Evolutionary conservation across 2,888 invertebrate genomes (phyloP).

Genomic region (Acrobasis repandana): DNA sequence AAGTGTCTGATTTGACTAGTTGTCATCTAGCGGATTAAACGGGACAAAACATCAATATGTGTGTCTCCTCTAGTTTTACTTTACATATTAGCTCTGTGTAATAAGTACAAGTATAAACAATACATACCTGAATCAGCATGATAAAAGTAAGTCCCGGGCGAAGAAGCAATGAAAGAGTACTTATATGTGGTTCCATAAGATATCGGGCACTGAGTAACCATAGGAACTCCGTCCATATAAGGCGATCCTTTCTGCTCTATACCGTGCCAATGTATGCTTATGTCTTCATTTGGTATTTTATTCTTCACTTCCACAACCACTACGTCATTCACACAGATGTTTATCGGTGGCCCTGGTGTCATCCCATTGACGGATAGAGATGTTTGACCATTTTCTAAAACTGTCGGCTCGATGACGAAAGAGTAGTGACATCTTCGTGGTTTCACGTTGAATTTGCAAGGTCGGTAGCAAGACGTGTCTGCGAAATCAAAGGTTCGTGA

Average conservation of each 20-base stretch:
- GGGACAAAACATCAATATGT: no score
- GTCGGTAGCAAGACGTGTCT: slow-evolving; percentile 72
- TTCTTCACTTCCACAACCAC: slow-evolving; percentile 89
- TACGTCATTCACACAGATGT: slow-evolving; percentile 88
- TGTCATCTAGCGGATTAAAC: no score
- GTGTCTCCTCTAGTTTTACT: no score
- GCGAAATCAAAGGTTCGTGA: slow-evolving; percentile 36
- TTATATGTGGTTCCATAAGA: slow-evolving; percentile 86
- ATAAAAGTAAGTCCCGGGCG: slow-evolving; percentile 88
- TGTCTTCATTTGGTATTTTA: slow-evolving; percentile 85
- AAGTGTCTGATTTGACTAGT: no score
- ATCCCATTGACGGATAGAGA: slow-evolving; percentile 63
- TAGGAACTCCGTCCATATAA: slow-evolving; percentile 89
- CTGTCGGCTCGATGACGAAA: slow-evolving; percentile 63
- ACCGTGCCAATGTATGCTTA: slow-evolving; percentile 91
- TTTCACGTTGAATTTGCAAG: slow-evolving; percentile 78
- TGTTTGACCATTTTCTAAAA: slow-evolving; percentile 56
- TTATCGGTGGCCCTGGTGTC: slow-evolving; percentile 79
- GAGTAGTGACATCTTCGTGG: slow-evolving; percentile 67
- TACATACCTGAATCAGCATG: slow-evolving; percentile 85
- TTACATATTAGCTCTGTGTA: no score
- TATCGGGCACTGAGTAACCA: slow-evolving; percentile 90
- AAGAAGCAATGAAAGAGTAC: slow-evolving; percentile 86
- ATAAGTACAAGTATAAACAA: neutral
- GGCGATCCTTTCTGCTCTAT: slow-evolving; percentile 84